A percentile compares a stretch with the other conserved stretches of the same genome.
Conservation (phyloP, 1,140 invertebrate species). For the Cotesia chilonis region DNA sequence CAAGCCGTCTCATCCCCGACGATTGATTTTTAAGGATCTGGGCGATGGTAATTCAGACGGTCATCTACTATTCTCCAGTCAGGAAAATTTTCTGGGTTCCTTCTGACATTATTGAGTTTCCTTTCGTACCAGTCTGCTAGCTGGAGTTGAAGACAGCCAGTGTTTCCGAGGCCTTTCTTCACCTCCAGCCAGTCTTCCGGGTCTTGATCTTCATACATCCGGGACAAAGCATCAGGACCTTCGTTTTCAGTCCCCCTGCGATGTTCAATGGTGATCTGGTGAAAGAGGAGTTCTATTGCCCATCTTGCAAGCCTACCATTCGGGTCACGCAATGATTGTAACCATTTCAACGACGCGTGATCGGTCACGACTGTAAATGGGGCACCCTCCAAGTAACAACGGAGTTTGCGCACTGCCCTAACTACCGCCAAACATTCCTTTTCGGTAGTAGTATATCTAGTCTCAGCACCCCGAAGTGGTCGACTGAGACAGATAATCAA, state of each 20-base stretch:
- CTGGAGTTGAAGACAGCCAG: too few relatives aligned
- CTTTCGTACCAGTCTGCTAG: neutral
- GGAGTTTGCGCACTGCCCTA: conserved; percentile 1
- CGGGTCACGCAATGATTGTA: neutral
- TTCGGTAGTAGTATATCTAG: neutral
- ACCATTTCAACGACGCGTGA: conserved; percentile 10
- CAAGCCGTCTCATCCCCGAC: neutral
- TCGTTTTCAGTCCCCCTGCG: neutral
- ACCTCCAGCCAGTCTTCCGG: too few relatives aligned
- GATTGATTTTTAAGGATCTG: neutral
- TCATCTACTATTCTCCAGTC: neutral
- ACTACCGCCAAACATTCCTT: conserved; percentile 12
- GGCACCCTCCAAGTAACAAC: neutral
- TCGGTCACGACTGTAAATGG: conserved; percentile 1
- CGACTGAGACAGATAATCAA: conserved; percentile 19
- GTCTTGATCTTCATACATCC: neutral
- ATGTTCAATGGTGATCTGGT: neutral
- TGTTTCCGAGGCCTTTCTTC: neutral
- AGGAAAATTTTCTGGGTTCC: neutral
- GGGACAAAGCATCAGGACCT: neutral
- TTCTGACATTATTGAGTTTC: neutral
- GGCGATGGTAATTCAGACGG: too few relatives aligned
- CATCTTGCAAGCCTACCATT: neutral
- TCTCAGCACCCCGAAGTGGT: neutral
- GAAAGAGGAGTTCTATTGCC: neutral